Conservation (phyloP, 2,888 invertebrate species). For the Andrena hattorfiana region DNA sequence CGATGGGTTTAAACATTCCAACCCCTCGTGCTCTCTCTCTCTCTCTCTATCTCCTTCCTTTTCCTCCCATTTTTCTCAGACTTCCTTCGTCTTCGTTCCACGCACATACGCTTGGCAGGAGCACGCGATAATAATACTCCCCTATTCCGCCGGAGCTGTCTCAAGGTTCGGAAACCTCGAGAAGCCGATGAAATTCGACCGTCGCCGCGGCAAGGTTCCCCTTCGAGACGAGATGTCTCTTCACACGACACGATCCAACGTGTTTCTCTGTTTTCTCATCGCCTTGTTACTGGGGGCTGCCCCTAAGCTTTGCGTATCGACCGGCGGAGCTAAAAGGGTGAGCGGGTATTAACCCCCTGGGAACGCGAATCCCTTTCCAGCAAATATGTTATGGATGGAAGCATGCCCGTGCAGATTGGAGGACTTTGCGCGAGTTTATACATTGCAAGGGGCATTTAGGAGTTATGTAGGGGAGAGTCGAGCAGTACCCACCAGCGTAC, state of each 20-base stretch:
- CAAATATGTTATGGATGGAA: conserved; percentile 8
- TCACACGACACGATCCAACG: conserved; percentile 2
- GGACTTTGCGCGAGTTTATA: not conserved
- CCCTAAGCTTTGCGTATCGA: conserved; percentile 5
- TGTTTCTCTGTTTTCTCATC: conserved; percentile 6
- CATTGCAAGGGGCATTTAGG: not conserved
- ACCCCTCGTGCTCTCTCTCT: no score
- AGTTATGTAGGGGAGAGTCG: no score
- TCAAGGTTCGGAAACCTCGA: conserved; percentile 59
- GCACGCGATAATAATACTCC: conserved; percentile 40
- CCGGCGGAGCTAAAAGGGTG: not conserved
- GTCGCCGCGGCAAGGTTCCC: conserved; percentile 55
- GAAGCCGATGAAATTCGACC: conserved; percentile 72
- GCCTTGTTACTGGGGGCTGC: conserved; percentile 23
- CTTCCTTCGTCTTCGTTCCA: conserved; percentile 7
- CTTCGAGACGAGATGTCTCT: conserved; percentile 25
- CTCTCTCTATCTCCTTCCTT: conserved; percentile 6
- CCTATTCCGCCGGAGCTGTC: conserved; percentile 40
- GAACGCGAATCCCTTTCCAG: conserved; percentile 6
- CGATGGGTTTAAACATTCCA: conserved; percentile 39
- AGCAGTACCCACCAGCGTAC: no score
- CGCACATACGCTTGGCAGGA: conserved; percentile 21
- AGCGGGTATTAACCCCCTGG: conserved; percentile 28
- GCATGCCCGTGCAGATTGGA: conserved; percentile 6
- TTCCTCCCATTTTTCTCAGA: conserved; percentile 21